phyloP scores from a whole-genome alignment of 2,797 vertebrate species.

The Sternarchorhynchus goeldii region DNA sequence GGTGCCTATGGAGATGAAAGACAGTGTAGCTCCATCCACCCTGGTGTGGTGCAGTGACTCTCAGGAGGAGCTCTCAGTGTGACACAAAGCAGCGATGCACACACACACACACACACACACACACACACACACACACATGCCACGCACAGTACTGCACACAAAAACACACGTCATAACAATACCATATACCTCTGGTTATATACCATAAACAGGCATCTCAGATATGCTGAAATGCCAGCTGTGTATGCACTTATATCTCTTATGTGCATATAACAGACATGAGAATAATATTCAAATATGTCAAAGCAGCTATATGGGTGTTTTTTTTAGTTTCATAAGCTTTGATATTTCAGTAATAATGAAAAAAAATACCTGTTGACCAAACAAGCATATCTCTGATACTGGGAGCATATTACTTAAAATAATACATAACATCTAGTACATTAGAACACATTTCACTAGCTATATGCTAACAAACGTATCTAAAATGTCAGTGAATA shows the following conservation, averaged over 20 bases:
- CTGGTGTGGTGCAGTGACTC: conserved; percentile 65
- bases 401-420: too few relatives aligned
- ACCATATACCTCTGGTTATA: conserved; percentile 21
- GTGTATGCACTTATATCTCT: not conserved
- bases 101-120: conserved; percentile 41
- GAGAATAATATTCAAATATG: too few relatives aligned
- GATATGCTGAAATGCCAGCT: conserved; percentile 1
- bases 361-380: too few relatives aligned
- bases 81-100: conserved; percentile 52
- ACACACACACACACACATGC: conserved; percentile 40
- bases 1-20: conserved; percentile 66
- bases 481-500: conserved; percentile 65
- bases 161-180: conserved; percentile 31
- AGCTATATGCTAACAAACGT: conserved; percentile 30
- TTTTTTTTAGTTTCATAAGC: too few relatives aligned
- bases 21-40: conserved; percentile 63
- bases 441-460: not conserved
- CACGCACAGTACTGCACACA: conserved; percentile 24
- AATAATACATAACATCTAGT: not conserved
- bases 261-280: not conserved
- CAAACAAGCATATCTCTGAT: too few relatives aligned
- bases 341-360: too few relatives aligned
- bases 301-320: too few relatives aligned
- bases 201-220: conserved; percentile 19
- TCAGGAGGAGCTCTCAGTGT: conserved; percentile 62